Evolutionary conservation across 1,140 invertebrate genomes (phyloP).

Genomic region (Cotesia typhae): DNA sequence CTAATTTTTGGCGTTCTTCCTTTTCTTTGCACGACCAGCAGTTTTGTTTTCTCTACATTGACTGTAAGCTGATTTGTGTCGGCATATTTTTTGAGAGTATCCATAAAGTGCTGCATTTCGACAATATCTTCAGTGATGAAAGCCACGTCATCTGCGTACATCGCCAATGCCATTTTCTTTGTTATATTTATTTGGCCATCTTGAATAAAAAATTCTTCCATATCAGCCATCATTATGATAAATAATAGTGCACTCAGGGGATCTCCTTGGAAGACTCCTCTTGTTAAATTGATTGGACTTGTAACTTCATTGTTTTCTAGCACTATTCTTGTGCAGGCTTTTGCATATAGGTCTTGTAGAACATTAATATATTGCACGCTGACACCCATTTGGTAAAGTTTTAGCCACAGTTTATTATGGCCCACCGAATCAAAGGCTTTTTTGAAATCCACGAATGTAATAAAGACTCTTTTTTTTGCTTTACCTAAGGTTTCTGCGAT

Average conservation of each 20-base stretch:
- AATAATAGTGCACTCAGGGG: slow-evolving; percentile 37
- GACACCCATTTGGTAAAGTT: background rate
- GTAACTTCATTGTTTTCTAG: background rate
- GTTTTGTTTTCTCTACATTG: slow-evolving; percentile 38
- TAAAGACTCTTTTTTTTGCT: too few relatives aligned
- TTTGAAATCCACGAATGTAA: background rate
- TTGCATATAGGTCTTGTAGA: slow-evolving; percentile 4
- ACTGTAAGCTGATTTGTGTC: slow-evolving; percentile 33
- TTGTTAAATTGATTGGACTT: slow-evolving; percentile 32
- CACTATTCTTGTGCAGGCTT: background rate
- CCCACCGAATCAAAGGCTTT: background rate
- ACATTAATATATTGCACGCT: slow-evolving; percentile 23
- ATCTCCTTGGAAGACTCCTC: slow-evolving; percentile 44
- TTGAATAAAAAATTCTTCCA: slow-evolving; percentile 29
- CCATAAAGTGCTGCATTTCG: slow-evolving; percentile 16
- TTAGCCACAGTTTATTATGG: background rate
- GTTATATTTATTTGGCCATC: slow-evolving; percentile 24
- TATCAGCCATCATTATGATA: slow-evolving; percentile 38
- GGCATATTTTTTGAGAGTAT: slow-evolving; percentile 35
- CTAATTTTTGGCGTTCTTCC: slow-evolving; percentile 29
- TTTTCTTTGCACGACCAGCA: slow-evolving; percentile 36
- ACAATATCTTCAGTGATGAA: slow-evolving; percentile 21
- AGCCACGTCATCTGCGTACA: slow-evolving; percentile 39
- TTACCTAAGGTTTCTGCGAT: too few relatives aligned
- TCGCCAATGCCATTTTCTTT: slow-evolving; percentile 30